Percentiles rank a stretch among this genome's conserved stretches.
phyloP scores from a whole-genome alignment of 2,113 vertebrate genomes.

The Bucco capensis region DNA sequence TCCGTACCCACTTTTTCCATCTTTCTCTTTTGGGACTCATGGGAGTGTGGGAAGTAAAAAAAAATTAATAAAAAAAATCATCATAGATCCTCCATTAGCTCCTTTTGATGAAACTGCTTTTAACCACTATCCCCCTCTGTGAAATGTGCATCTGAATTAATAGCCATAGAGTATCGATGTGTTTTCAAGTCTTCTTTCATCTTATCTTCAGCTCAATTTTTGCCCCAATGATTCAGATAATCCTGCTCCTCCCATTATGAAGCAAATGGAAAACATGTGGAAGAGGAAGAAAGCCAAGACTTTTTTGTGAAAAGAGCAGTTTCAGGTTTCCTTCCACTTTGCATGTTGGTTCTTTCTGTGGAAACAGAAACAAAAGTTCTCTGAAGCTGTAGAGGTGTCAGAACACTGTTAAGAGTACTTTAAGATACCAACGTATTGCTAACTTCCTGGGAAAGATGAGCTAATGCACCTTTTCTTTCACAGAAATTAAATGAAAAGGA shows the following conservation, averaged over 20 bases:
- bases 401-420: background rate
- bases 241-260: slow-evolving; percentile 29
- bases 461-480: background rate
- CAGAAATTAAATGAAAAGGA: background rate
- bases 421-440: background rate
- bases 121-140: background rate
- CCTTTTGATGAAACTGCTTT: background rate
- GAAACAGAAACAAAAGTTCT: slow-evolving; percentile 44
- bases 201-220: background rate
- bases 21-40: slow-evolving; percentile 18
- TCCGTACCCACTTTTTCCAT: background rate
- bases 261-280: slow-evolving; percentile 19
- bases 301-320: background rate
- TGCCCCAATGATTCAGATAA: background rate
- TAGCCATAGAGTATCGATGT: background rate
- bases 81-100: background rate
- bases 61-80: background rate
- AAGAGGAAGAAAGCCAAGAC: background rate
- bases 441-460: background rate
- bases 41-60: background rate
- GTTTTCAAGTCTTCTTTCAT: slow-evolving; percentile 28
- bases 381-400: background rate
- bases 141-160: background rate
- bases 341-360: slow-evolving; percentile 55
- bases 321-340: slow-evolving; percentile 33